phyloP scores from a whole-genome alignment of 2,797 vertebrate genomes.

The Semaprochilodus insignis region DNA sequence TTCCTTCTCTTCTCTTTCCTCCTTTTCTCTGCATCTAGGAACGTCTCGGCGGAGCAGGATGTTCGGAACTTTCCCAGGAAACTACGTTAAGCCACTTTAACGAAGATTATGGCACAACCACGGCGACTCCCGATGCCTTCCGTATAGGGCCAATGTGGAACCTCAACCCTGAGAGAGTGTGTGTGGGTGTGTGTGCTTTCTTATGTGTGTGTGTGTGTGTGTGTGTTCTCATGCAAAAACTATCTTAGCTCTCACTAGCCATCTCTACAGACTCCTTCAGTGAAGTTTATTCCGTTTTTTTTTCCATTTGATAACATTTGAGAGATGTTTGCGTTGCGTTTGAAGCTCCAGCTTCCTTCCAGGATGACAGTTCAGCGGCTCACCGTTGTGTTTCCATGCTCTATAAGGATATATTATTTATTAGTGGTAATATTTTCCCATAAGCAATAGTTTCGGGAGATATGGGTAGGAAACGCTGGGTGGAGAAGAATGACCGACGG shows the following conservation, averaged over 20 bases:
- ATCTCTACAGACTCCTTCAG: conserved; percentile 61
- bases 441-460: conserved; percentile 34
- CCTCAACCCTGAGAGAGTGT: conserved; percentile 43
- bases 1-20: not conserved
- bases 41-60: conserved; percentile 96
- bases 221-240: conserved; percentile 61
- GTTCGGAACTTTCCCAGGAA: conserved; percentile 99
- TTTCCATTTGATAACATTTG: conserved; percentile 23
- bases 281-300: not conserved
- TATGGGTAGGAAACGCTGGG: not conserved
- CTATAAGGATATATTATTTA: not conserved
- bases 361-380: not conserved
- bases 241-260: conserved; percentile 79
- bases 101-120: conserved; percentile 61
- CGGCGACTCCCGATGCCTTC: conserved; percentile 49
- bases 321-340: not conserved
- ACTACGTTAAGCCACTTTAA: conserved; percentile 98
- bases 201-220: conserved; percentile 21
- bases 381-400: not conserved
- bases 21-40: conserved; percentile 74
- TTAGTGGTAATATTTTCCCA: conserved; percentile 3
- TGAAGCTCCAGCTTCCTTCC: not conserved
- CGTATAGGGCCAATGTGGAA: conserved; percentile 38
- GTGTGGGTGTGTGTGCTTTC: conserved; percentile 19
- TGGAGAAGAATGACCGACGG: not conserved